Percentiles rank a stretch among this genome's conserved stretches.
These are phyloP conservation scores for Lasioglossum calceatum DNA, from an alignment of 2,888 invertebrate genomes.

Conservation along the genomic window DNA sequence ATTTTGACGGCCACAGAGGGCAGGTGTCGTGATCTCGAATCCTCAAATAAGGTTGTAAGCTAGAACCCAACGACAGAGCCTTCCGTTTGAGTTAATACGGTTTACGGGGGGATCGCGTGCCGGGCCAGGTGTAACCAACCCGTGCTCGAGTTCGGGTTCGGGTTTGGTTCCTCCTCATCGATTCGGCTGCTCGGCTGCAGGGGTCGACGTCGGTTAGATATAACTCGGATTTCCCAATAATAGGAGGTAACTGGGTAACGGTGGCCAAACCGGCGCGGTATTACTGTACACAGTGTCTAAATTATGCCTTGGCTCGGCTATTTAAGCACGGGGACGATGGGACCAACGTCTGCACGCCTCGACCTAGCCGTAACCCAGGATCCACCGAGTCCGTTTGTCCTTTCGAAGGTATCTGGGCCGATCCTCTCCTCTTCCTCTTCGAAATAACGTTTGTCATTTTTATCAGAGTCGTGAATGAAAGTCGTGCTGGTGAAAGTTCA, in stretches of 20 bases:
- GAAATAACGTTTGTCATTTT: neutral
- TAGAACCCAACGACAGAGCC: conserved; percentile 12
- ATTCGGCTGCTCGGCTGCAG: conserved; percentile 30
- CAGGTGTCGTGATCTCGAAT: conserved; percentile 8
- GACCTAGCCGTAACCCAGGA: neutral
- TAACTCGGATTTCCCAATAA: conserved; percentile 52
- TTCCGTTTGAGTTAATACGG: conserved; percentile 28
- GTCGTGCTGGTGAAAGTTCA: too few relatives aligned
- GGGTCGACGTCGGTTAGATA: conserved; percentile 18
- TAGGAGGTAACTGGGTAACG: conserved; percentile 59
- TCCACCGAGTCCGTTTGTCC: neutral
- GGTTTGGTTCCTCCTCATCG: conserved; percentile 45
- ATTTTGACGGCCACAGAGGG: neutral
- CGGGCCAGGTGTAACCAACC: conserved; percentile 38
- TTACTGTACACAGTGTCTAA: conserved; percentile 53
- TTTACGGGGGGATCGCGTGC: conserved; percentile 40
- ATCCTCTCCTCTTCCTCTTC: neutral
- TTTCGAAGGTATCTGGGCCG: neutral
- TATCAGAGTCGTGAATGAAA: neutral
- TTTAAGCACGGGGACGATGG: conserved; percentile 55
- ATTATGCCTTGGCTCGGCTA: conserved; percentile 56
- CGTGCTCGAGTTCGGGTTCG: conserved; percentile 22
- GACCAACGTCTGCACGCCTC: conserved; percentile 27
- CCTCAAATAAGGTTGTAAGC: neutral
- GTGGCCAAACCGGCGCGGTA: conserved; percentile 40